Percentiles rank a stretch among this genome's conserved stretches.
Evolutionary conservation across 1,140 invertebrate genomes (phyloP).

Genomic region (Lasioglossum baleicum): DNA sequence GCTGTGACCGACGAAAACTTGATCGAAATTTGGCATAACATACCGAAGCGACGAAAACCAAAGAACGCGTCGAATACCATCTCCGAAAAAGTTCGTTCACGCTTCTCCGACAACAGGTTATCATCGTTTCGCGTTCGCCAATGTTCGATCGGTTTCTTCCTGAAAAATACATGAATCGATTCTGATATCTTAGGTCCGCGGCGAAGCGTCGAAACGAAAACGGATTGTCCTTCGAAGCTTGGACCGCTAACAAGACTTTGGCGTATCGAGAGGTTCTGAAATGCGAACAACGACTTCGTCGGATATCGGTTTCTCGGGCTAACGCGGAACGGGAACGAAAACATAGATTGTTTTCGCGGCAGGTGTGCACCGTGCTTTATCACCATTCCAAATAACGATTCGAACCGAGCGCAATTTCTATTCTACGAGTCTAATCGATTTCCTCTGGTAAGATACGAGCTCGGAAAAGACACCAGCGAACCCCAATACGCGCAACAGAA

Average conservation of each 20-base stretch:
- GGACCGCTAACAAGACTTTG: constrained; percentile 53
- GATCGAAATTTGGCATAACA: constrained; percentile 24
- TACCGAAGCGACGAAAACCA: neutral
- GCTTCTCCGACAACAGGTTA: neutral
- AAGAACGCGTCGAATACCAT: neutral
- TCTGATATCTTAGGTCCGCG: neutral
- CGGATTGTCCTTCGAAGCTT: constrained; percentile 54
- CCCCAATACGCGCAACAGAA: neutral
- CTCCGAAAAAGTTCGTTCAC: neutral
- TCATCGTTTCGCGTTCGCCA: neutral
- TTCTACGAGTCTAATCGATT: too few relatives aligned
- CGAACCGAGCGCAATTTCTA: too few relatives aligned
- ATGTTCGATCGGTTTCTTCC: neutral
- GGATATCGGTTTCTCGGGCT: constrained; percentile 16
- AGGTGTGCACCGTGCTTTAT: neutral
- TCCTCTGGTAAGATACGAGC: neutral
- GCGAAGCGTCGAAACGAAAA: constrained; percentile 1
- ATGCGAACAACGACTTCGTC: constrained; percentile 12
- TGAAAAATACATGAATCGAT: neutral
- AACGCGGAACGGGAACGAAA: constrained; percentile 28
- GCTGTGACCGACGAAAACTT: neutral
- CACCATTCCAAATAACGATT: too few relatives aligned
- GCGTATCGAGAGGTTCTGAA: constrained; percentile 23
- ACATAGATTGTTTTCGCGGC: constrained; percentile 16
- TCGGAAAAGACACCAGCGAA: constrained; percentile 26